Evolutionary conservation across 2,113 vertebrate genomes (phyloP), one percentile per base, ranked within the genome.

Genomic region (Coregonus clupeaformis): DNA sequence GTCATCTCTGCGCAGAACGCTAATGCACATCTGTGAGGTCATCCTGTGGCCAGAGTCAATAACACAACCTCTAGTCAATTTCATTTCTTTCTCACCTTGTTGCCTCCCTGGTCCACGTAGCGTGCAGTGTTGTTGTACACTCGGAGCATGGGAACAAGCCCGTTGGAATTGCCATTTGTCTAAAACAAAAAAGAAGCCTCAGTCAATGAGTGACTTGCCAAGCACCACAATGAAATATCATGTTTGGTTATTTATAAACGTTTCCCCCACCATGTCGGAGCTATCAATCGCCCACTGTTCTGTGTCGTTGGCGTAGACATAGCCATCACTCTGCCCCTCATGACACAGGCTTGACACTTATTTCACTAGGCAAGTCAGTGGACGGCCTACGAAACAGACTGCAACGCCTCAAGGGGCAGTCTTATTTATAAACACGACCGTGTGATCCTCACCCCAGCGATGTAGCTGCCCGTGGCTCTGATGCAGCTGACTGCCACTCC

Each of bases 51-150:
- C 36, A 60, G 6, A 60, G n/a, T 60, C 57, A 60, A 60, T n/a
- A 24, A 22, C 18, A 60, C 5, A 60, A 60, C 1, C 18, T 18
- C 45, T 7, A 7, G 57, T 11, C 9, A 72, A 66, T 30, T 1
- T 70, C 2, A 13, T 2, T 47, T n/a, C 62, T 64, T 52, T 22
- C 69, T 67, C 82, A 99, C 97, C 96, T 98, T 98, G 91, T 99
- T 99, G 24, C 97, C 97, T 0, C 97, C 97, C 69, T 99, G 97
- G 76, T 99, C 97, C 80, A 99, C 97, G 6, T 99, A 99, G 1
- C 97, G 96, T 6, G 97, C 96, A 0, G 97, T 99, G 88, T 99
- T 98, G 84, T 99, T 99, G 89, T 97, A 99, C 3, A 99, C 97
- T 59, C 97, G 91, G 64, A 99, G 93, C 97, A 99, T 99, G 0